Conservation (phyloP, 2,797 vertebrate genomes). For the Octomys mimax region DNA sequence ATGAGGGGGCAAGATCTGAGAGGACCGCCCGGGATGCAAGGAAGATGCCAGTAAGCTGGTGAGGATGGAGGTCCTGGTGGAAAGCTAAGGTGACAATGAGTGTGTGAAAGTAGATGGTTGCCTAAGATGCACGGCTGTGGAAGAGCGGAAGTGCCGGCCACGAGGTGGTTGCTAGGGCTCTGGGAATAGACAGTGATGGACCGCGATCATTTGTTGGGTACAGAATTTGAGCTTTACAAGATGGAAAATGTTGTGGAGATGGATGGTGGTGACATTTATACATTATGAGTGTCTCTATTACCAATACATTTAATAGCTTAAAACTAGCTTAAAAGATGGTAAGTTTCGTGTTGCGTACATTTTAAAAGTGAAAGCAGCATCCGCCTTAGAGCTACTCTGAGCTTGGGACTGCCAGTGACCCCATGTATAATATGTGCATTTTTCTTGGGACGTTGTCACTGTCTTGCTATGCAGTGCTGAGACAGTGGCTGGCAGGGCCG, state of each 20-base stretch:
- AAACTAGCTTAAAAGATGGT: neutral
- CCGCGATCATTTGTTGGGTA: neutral
- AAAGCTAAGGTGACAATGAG: neutral
- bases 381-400: neutral
- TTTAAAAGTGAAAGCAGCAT: neutral
- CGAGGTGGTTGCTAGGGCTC: neutral
- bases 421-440: neutral
- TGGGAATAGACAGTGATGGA: neutral
- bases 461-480: neutral
- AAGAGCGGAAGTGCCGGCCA: neutral
- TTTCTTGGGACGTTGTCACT: neutral
- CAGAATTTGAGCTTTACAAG: neutral
- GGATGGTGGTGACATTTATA: neutral
- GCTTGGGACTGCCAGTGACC: neutral
- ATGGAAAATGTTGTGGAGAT: neutral
- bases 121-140: neutral
- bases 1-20: neutral
- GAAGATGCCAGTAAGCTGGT: neutral
- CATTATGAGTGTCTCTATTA: neutral
- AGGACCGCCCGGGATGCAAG: neutral
- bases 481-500: neutral
- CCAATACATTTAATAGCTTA: neutral
- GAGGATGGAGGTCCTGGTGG: neutral
- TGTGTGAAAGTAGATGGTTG: neutral
- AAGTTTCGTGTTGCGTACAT: neutral